phyloP scores from a whole-genome alignment of 2,113 vertebrate genomes.

The Gymnocephalus cernua region DNA sequence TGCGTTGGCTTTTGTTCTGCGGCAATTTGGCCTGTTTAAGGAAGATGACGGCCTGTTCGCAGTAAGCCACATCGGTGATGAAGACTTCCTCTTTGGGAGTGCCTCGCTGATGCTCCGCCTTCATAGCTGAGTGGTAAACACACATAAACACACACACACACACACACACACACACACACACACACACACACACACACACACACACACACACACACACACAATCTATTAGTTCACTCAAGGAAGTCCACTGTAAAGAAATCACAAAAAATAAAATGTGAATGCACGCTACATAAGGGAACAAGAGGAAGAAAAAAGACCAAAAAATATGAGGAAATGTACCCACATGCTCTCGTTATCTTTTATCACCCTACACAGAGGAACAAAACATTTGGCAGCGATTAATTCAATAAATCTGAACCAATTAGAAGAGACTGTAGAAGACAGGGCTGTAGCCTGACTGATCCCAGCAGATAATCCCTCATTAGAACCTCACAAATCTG shows the following conservation, averaged over 20 bases:
- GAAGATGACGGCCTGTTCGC: slow-evolving; percentile 88
- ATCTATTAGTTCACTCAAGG: not conserved
- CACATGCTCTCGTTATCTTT: not conserved
- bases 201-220: not conserved
- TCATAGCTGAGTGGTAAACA: slow-evolving; percentile 50
- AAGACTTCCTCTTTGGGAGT: slow-evolving; percentile 83
- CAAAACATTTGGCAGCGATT: not conserved
- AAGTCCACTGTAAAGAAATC: not conserved
- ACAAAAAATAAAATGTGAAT: not conserved
- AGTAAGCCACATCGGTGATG: slow-evolving; percentile 90
- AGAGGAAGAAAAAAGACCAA: not conserved
- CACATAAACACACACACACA: slow-evolving; percentile 14
- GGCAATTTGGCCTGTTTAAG: slow-evolving; percentile 83
- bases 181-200: slow-evolving; percentile 11
- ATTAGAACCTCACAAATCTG: not conserved
- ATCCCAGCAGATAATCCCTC: slow-evolving; percentile 16
- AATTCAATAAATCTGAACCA: slow-evolving; percentile 38
- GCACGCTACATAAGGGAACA: not conserved
- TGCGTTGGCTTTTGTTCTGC: slow-evolving; percentile 67
- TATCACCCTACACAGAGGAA: not conserved
- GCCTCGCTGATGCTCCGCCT: slow-evolving; percentile 57
- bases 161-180: slow-evolving; percentile 20
- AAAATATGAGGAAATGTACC: slow-evolving; percentile 23
- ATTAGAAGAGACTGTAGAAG: slow-evolving; percentile 9
- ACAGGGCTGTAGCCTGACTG: slow-evolving; percentile 5